Percentiles rank a stretch among this genome's conserved stretches.
Evolutionary conservation across 2,888 invertebrate genomes (phyloP).

Genomic region (Vesta saturnalis): DNA sequence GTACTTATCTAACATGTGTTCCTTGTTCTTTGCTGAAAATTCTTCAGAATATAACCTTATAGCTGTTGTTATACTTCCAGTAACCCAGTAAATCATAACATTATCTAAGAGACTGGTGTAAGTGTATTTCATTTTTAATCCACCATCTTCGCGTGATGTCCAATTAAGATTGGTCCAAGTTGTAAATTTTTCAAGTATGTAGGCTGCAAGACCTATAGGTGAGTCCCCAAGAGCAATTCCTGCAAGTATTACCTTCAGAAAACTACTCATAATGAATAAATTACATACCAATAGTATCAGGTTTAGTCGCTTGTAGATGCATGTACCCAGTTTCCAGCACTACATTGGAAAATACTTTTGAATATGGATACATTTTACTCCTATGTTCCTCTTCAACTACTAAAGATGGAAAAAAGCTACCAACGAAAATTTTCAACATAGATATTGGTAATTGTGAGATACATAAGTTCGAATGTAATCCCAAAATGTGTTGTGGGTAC

Average conservation of each 20-base stretch:
- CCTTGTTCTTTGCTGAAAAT: constrained; percentile 53
- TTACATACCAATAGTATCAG: background rate
- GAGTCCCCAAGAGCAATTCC: constrained; percentile 77
- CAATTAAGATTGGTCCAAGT: constrained; percentile 73
- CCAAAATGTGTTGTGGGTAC: constrained; percentile 69
- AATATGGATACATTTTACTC: too few relatives aligned
- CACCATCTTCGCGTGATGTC: constrained; percentile 70
- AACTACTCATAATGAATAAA: background rate
- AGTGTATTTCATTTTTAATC: constrained; percentile 71
- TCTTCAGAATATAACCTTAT: constrained; percentile 78
- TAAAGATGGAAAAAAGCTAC: constrained; percentile 37
- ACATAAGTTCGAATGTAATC: constrained; percentile 60
- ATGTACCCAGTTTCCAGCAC: background rate
- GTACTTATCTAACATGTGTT: background rate
- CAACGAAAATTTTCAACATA: too few relatives aligned
- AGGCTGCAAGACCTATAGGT: constrained; percentile 88
- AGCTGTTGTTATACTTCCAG: constrained; percentile 77
- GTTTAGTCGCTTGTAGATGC: too few relatives aligned
- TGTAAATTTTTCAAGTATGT: constrained; percentile 90
- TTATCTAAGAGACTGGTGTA: constrained; percentile 81
- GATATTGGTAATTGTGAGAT: too few relatives aligned
- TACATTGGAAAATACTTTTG: constrained; percentile 63
- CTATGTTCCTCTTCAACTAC: constrained; percentile 63
- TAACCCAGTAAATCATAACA: constrained; percentile 85
- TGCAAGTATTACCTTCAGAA: constrained; percentile 47